These are phyloP conservation scores for Tenthredo amoena DNA, from an alignment of 2,888 invertebrate genomes.

Conservation along the genomic window DNA sequence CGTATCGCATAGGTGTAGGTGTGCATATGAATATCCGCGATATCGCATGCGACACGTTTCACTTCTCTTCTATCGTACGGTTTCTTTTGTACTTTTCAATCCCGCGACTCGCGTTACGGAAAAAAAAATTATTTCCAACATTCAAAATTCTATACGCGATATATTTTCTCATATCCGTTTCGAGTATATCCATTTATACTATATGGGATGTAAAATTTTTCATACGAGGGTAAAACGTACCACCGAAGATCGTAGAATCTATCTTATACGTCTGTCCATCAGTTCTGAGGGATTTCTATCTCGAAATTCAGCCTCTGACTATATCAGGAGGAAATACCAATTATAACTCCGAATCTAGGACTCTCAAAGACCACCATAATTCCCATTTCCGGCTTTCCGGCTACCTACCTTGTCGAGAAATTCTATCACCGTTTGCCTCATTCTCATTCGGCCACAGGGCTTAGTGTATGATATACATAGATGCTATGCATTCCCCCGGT, in stretches of 20 bases:
- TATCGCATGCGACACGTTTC: background rate
- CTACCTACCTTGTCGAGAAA: background rate
- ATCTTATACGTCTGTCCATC: background rate
- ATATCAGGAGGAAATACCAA: background rate
- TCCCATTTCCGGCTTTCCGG: slow-evolving; percentile 16
- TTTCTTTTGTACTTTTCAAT: background rate
- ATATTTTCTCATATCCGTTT: background rate
- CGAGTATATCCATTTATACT: background rate
- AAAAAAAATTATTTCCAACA: background rate
- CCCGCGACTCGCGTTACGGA: background rate
- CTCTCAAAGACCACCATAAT: slow-evolving; percentile 22
- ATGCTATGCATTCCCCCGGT: background rate
- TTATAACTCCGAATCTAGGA: slow-evolving; percentile 30
- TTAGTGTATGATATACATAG: background rate
- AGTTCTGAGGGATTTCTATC: background rate
- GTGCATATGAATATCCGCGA: background rate
- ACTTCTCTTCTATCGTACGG: background rate
- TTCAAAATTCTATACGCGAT: background rate
- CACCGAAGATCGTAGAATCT: background rate
- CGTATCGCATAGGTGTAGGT: background rate
- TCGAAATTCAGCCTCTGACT: background rate
- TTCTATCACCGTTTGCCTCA: slow-evolving; percentile 15
- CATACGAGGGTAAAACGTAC: background rate
- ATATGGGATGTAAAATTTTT: background rate
- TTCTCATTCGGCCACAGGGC: background rate